phyloP scores from a whole-genome alignment of 2,888 invertebrate species.

The Axea sp. region DNA sequence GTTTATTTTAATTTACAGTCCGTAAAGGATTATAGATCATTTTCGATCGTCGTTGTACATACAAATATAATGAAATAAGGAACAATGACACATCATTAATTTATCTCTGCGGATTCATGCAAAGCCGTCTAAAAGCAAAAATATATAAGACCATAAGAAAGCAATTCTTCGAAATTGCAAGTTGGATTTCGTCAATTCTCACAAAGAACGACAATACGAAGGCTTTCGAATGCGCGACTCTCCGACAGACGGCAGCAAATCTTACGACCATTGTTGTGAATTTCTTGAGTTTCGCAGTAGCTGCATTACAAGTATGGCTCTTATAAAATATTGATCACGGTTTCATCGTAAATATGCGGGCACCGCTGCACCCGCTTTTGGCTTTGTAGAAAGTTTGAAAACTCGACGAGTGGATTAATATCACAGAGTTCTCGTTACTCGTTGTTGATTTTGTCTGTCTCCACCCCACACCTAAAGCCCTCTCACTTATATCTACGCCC shows the following conservation, averaged over 20 bases:
- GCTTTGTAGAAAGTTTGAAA: conserved; percentile 80
- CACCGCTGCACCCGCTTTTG: conserved; percentile 68
- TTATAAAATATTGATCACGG: conserved; percentile 78
- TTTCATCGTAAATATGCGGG: conserved; percentile 76
- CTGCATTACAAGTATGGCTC: conserved; percentile 60
- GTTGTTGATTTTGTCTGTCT: conserved; percentile 80
- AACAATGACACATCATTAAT: too few relatives aligned
- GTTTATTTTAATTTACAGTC: too few relatives aligned
- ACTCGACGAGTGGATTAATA: conserved; percentile 80
- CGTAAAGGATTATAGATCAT: too few relatives aligned
- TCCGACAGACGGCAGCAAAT: conserved; percentile 29
- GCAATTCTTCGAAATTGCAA: conserved; percentile 33
- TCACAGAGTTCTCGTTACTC: conserved; percentile 79
- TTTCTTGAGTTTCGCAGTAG: conserved; percentile 58
- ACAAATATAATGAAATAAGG: too few relatives aligned
- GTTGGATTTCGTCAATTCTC: conserved; percentile 47
- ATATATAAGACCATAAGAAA: conserved; percentile 11
- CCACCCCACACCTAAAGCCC: conserved; percentile 65
- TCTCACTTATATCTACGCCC: conserved; percentile 53
- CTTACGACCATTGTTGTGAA: conserved; percentile 55
- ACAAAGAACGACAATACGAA: conserved; percentile 44
- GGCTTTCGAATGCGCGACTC: conserved; percentile 37
- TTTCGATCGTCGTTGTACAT: too few relatives aligned
- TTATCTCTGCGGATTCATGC: too few relatives aligned
- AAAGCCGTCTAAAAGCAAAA: not conserved